Evolutionary conservation across 2,888 invertebrate species (phyloP).

Genomic region (Cheilosia scutellata): DNA sequence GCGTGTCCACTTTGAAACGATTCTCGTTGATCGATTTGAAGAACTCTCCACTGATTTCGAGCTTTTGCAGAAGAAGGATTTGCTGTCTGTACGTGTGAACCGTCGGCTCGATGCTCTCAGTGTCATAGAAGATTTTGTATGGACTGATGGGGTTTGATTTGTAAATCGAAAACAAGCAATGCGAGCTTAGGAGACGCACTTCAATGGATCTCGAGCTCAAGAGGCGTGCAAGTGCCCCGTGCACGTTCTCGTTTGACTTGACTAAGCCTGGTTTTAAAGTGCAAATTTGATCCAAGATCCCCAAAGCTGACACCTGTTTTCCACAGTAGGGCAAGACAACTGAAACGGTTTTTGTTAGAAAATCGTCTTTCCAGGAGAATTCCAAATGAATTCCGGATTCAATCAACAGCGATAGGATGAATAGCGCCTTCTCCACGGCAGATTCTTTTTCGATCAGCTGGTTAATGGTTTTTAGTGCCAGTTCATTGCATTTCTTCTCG

Average conservation of each 20-base stretch:
- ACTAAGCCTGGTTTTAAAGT: conserved; percentile 84
- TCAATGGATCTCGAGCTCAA: conserved; percentile 89
- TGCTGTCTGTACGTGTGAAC: conserved; percentile 93
- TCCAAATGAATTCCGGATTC: conserved; percentile 87
- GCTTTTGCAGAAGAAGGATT: conserved; percentile 89
- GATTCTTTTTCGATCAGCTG: conserved; percentile 5
- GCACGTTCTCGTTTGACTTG: conserved; percentile 81
- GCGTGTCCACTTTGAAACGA: conserved; percentile 87
- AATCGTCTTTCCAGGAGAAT: conserved; percentile 56
- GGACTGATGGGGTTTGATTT: conserved; percentile 82
- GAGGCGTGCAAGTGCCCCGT: conserved; percentile 86
- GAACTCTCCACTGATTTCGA: conserved; percentile 87
- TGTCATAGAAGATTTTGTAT: conserved; percentile 88
- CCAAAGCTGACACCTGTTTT: conserved; percentile 80
- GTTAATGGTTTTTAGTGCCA: conserved; percentile 19
- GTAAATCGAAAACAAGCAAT: conserved; percentile 90
- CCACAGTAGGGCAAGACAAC: conserved; percentile 73
- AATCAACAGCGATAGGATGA: conserved; percentile 86
- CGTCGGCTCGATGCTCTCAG: conserved; percentile 89
- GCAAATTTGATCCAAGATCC: conserved; percentile 81
- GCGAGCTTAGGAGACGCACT: conserved; percentile 89
- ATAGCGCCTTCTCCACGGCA: conserved; percentile 81
- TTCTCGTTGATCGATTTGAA: conserved; percentile 85
- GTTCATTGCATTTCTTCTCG: conserved; percentile 36
- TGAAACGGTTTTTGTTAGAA: conserved; percentile 48